Percentiles rank a stretch among this genome's conserved stretches.
Conservation (phyloP, 2,113 vertebrate species). For the Clinocottus analis region DNA sequence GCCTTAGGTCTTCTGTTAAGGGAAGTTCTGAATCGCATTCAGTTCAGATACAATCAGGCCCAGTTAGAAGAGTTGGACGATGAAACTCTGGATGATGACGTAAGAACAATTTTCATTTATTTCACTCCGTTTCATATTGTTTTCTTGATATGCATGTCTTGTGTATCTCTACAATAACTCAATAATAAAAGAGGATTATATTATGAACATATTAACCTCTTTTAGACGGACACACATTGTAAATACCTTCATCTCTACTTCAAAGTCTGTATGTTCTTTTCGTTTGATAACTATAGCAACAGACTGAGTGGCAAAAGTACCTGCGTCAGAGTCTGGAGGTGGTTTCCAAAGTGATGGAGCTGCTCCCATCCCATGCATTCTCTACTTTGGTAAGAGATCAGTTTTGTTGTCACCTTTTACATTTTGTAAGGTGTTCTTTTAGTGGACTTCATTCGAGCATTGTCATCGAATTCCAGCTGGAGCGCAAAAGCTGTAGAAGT, state of each 20-base stretch:
- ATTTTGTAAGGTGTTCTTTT: neutral
- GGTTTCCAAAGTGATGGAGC: conserved; percentile 99
- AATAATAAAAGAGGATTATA: neutral
- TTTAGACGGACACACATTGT: neutral
- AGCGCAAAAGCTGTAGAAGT: neutral
- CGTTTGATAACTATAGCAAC: conserved; percentile 86
- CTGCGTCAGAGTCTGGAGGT: conserved; percentile 98
- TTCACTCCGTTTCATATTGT: neutral
- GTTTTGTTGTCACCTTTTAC: neutral
- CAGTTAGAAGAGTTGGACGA: conserved; percentile 98
- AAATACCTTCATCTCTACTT: neutral
- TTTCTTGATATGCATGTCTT: neutral
- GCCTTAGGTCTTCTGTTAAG: conserved; percentile 93
- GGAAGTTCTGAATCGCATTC: conserved; percentile 95
- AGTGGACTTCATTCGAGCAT: neutral
- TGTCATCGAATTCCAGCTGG: neutral
- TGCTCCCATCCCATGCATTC: conserved; percentile 96
- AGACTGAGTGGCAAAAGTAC: conserved; percentile 98
- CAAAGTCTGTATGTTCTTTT: conserved; percentile 33
- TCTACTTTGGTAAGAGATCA: conserved; percentile 89
- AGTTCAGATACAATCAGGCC: conserved; percentile 97
- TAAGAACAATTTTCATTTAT: conserved; percentile 78
- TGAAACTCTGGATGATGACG: conserved; percentile 96
- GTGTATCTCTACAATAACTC: neutral
- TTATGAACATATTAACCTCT: neutral